Evolutionary conservation across 2,888 invertebrate genomes (phyloP).

Genomic region (Mermis nigrescens): DNA sequence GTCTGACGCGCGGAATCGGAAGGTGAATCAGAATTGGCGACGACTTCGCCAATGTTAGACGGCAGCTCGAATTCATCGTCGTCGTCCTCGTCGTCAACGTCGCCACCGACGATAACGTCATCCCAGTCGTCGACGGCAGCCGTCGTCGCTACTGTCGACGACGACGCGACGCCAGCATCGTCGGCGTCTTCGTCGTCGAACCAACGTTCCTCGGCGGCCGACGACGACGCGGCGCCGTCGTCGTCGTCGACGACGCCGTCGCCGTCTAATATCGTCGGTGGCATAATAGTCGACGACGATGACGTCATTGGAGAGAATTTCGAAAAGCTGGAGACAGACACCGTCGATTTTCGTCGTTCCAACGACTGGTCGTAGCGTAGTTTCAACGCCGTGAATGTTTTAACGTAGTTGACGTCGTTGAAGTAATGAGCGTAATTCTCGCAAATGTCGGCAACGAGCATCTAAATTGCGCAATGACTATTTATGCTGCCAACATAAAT

Average conservation of each 20-base stretch:
- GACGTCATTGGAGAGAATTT: too few relatives aligned
- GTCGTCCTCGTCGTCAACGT: too few relatives aligned
- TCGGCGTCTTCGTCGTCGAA: conserved; percentile 82
- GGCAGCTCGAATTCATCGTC: too few relatives aligned
- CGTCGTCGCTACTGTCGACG: not conserved
- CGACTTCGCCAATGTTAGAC: too few relatives aligned
- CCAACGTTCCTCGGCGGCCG: conserved; percentile 92
- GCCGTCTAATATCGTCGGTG: not conserved
- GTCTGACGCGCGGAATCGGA: too few relatives aligned
- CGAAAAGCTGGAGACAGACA: too few relatives aligned
- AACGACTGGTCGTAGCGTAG: conserved; percentile 72
- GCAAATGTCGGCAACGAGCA: conserved; percentile 58
- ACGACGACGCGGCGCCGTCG: conserved; percentile 43
- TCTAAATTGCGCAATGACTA: too few relatives aligned
- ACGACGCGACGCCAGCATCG: conserved; percentile 3
- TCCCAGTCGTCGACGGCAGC: too few relatives aligned
- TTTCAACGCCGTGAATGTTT: conserved; percentile 84
- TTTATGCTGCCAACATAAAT: conserved; percentile 34
- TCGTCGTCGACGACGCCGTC: not conserved
- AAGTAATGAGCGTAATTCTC: conserved; percentile 85
- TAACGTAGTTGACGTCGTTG: conserved; percentile 86
- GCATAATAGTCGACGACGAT: not conserved
- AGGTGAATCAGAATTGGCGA: too few relatives aligned
- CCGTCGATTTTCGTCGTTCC: conserved; percentile 49
- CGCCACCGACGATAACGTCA: too few relatives aligned